Percentiles rank a stretch among this genome's conserved stretches.
phyloP scores from a whole-genome alignment of 2,888 invertebrate species.

The Mythimna impura region DNA sequence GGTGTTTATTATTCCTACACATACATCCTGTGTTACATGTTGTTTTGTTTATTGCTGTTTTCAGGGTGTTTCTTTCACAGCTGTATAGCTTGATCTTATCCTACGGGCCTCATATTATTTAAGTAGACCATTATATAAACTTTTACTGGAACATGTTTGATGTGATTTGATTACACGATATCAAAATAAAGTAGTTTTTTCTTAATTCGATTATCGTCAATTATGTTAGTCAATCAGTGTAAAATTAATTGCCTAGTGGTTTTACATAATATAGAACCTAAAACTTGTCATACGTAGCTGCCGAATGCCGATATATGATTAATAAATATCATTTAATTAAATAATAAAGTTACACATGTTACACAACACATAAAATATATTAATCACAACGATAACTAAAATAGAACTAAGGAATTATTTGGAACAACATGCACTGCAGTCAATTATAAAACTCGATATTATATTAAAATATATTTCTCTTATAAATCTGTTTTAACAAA shows the following conservation, averaged over 20 bases:
- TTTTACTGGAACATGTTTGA: constrained; percentile 24
- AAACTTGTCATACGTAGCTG: constrained; percentile 56
- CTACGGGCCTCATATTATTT: constrained; percentile 38
- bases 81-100: constrained; percentile 42
- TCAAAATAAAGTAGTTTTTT: constrained; percentile 22
- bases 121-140: constrained; percentile 26
- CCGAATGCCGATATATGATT: constrained; percentile 57
- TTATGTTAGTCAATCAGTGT: constrained; percentile 17
- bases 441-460: constrained; percentile 43
- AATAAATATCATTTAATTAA: constrained; percentile 43
- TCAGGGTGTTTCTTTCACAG: constrained; percentile 31
- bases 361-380: constrained; percentile 57
- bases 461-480: constrained; percentile 46
- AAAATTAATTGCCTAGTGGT: constrained; percentile 35
- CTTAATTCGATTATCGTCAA: constrained; percentile 21
- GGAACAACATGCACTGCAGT: constrained; percentile 56
- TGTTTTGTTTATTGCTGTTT: constrained; percentile 29
- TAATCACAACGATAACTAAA: constrained; percentile 59
- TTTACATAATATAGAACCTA: constrained; percentile 33
- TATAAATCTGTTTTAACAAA: constrained; percentile 51
- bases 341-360: constrained; percentile 44
- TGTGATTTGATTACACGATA: constrained; percentile 18
- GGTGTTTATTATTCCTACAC: constrained; percentile 37
- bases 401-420: constrained; percentile 59
- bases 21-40: constrained; percentile 19